Evolutionary conservation across 2,797 vertebrate species (phyloP).

Genomic region (Valencia hispanica): DNA sequence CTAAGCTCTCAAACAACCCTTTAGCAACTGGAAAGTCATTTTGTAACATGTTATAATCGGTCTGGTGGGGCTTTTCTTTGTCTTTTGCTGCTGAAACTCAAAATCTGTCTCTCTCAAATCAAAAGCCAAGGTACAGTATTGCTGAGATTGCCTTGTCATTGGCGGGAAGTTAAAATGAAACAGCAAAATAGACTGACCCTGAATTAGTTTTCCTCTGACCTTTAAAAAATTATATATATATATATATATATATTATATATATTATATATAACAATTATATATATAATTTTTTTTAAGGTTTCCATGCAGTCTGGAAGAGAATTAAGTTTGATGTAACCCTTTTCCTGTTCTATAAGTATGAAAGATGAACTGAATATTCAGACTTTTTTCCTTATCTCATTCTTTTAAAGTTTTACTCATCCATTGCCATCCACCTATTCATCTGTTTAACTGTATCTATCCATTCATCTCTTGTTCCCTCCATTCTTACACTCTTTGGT

Average conservation of each 20-base stretch:
- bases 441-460: too few species aligned
- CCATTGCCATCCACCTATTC: background rate
- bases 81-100: conserved; percentile 55
- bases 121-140: conserved; percentile 57
- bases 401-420: background rate
- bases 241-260: too few species aligned
- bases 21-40: conserved; percentile 75
- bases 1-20: conserved; percentile 67
- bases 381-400: background rate
- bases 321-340: too few species aligned
- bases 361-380: background rate
- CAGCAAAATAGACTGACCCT: conserved; percentile 13
- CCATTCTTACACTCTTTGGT: background rate
- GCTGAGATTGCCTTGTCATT: conserved; percentile 55
- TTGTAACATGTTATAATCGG: conserved; percentile 66
- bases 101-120: conserved; percentile 51
- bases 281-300: too few species aligned
- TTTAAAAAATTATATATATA: too few species aligned
- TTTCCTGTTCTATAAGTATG: background rate
- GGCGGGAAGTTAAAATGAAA: conserved; percentile 47
- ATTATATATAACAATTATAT: too few species aligned
- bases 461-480: background rate
- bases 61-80: conserved; percentile 64
- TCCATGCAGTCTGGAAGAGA: too few species aligned
- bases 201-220: background rate